Base-by-base conservation (phyloP, 2,888 invertebrate species). In the Caenorhabditis parvicauda region DNA sequence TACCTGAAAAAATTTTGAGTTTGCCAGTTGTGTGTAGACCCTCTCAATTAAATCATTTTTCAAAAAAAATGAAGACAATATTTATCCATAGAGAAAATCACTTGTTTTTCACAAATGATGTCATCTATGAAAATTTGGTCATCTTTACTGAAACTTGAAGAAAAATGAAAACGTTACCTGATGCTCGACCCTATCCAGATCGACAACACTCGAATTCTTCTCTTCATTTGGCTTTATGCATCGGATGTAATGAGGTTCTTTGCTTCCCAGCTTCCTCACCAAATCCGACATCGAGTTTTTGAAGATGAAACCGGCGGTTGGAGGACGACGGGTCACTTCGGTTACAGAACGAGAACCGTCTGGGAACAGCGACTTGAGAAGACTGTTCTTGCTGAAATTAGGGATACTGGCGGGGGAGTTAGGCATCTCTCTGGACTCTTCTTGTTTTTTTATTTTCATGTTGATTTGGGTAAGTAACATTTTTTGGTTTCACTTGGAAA, bases 171-270 rank as follows among this genome's bases (percentile, higher is more conserved):
- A n/a, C n/a, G n/a, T 9, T 44, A 73, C 73, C 79, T 86, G 86
- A 77, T 86, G 86, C 48, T 82, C 77, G 2, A 85, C 84, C 35
- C 92, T 86, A 81, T 90, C 88, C 14, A 89, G 88, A 82, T 95
- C 91, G 84, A 95, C 93, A 38, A 88, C 85, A 37, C 87, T 86
- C 0, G 93, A 88, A 35, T 91, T 89, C 85, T 96, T 96, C 50
- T 90, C 87, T 76, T 94, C 92, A 83, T 95, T 96, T 25, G 96
- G 96, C 81, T 96, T 96, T 79, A 96, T 89, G 83, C 96, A 96
- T 58, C 96, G 88, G 66, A 96, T 91, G 84, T 96, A 96, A 85
- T 91, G 92, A 0, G 78, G 79, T 45, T 72, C 70, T 53, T 79
- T 96, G 82, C 88, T 89, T 42, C 89, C 87, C 70, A 96, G 85